These are phyloP conservation scores for Drosophila lutescens DNA, from an alignment of 2,888 invertebrate genomes.

Conservation along the genomic window DNA sequence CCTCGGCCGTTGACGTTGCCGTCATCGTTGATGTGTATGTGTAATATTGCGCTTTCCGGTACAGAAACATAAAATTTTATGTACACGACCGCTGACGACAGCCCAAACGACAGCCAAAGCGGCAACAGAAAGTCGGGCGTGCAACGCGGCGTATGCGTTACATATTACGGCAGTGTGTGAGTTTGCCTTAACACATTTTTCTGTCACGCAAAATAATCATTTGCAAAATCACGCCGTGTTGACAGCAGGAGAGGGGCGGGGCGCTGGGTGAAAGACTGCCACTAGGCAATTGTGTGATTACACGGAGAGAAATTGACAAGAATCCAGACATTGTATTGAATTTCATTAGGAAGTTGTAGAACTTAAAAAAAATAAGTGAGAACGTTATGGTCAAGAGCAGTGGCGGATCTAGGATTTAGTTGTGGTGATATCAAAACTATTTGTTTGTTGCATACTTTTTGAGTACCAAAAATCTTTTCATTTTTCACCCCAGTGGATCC, in stretches of 20 bases:
- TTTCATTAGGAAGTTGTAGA: too few species aligned
- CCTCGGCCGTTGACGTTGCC: slow-evolving; percentile 43
- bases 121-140: slow-evolving; percentile 52
- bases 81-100: slow-evolving; percentile 67
- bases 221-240: slow-evolving; percentile 73
- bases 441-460: too few species aligned
- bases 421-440: too few species aligned
- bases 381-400: too few species aligned
- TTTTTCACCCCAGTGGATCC: too few species aligned
- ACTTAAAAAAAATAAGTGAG: too few species aligned
- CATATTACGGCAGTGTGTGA: slow-evolving; percentile 57
- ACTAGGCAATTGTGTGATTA: slow-evolving; percentile 1
- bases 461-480: too few species aligned
- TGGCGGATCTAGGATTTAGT: too few species aligned
- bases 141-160: slow-evolving; percentile 76
- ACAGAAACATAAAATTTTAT: slow-evolving; percentile 77
- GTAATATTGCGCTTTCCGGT: slow-evolving; percentile 74
- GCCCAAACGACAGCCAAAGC: slow-evolving; percentile 21
- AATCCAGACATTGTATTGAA: neutral
- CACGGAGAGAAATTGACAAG: neutral
- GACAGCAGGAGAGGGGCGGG: slow-evolving; percentile 48
- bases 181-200: slow-evolving; percentile 74
- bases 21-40: slow-evolving; percentile 55
- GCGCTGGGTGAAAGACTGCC: slow-evolving; percentile 7
- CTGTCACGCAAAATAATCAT: slow-evolving; percentile 79